phyloP scores from a whole-genome alignment of 2,888 invertebrate genomes.

The Notodonta dromedarius region DNA sequence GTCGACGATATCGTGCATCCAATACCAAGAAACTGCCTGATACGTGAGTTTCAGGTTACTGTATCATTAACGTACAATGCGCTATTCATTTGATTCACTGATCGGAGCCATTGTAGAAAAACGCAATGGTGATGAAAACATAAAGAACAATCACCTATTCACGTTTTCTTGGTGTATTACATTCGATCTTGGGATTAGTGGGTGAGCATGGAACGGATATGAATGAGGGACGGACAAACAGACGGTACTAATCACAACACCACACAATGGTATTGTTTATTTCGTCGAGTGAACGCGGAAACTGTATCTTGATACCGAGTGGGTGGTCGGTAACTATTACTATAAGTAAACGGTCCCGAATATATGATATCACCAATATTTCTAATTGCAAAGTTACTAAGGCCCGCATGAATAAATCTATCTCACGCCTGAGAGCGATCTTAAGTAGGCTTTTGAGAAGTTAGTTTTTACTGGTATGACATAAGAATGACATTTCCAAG shows the following conservation, averaged over 20 bases:
- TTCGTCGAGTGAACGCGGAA: conserved; percentile 68
- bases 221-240: conserved; percentile 67
- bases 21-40: neutral
- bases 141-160: neutral
- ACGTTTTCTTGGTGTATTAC: conserved; percentile 18
- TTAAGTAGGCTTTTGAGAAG: too few relatives aligned
- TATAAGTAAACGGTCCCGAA: conserved; percentile 17
- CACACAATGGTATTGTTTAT: conserved; percentile 80
- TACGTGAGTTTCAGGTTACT: neutral
- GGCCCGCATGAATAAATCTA: too few relatives aligned
- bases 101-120: neutral
- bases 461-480: too few relatives aligned
- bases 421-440: too few relatives aligned
- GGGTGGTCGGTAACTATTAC: conserved; percentile 65
- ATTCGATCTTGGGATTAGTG: conserved; percentile 37
- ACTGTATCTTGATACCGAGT: conserved; percentile 64
- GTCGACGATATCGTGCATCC: neutral
- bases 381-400: too few relatives aligned
- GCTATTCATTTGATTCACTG: neutral
- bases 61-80: neutral
- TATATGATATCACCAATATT: neutral
- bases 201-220: conserved; percentile 60
- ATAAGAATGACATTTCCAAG: too few relatives aligned
- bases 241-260: conserved; percentile 75
- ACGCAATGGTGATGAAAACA: neutral